These are phyloP conservation scores for Colossoma macropomum DNA, from an alignment of 2,113 vertebrate species.

Conservation along the genomic window DNA sequence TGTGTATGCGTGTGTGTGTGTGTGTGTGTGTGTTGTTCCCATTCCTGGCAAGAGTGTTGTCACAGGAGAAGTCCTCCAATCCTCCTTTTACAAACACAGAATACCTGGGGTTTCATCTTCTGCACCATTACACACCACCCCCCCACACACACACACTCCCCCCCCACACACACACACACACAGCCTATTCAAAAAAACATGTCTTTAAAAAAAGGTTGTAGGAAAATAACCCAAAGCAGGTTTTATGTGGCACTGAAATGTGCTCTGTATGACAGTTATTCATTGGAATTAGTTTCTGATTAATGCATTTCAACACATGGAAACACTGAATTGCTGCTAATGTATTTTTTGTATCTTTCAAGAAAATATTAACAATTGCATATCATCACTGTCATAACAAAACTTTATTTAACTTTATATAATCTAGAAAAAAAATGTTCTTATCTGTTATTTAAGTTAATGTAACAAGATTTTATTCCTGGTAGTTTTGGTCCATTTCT, in stretches of 20 bases:
- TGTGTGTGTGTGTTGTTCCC: constrained; percentile 22
- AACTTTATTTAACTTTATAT: no score
- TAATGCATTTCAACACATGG: not conserved
- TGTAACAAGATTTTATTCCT: no score
- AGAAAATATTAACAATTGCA: no score
- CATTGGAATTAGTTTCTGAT: no score
- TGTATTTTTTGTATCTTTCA: no score
- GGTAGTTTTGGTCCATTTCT: no score
- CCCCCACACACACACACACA: not conserved
- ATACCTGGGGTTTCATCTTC: constrained; percentile 58
- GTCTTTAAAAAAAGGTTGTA: not conserved
- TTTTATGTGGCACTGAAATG: no score
- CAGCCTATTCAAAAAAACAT: not conserved
- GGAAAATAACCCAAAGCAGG: not conserved
- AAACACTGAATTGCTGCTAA: no score
- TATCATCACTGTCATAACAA: no score
- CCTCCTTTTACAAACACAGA: constrained; percentile 56
- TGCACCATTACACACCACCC: constrained; percentile 51
- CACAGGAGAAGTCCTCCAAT: constrained; percentile 38
- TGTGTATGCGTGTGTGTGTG: not conserved
- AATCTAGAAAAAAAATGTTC: no score
- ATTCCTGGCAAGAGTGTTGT: constrained; percentile 54
- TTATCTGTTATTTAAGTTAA: no score
- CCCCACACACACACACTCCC: constrained; percentile 21
- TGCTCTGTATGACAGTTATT: no score